Evolutionary conservation across 92 coral and sea anemone species (phyloP).

Genomic region (Actinostola sp.): DNA sequence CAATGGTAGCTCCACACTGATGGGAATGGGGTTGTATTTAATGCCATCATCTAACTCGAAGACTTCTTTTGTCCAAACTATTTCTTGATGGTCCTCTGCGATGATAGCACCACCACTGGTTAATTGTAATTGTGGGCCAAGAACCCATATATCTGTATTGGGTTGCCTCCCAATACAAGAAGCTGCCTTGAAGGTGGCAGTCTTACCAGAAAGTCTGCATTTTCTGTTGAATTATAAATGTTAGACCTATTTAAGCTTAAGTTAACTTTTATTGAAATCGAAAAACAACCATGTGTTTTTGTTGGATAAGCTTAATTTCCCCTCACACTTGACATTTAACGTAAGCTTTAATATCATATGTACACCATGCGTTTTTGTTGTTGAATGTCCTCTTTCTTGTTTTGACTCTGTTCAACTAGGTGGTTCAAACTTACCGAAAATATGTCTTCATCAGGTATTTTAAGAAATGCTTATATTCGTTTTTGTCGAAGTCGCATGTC

Average conservation of each 20-base stretch:
- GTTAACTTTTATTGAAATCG: too few relatives aligned
- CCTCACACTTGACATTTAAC: too few relatives aligned
- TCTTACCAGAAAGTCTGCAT: neutral
- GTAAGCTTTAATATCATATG: too few relatives aligned
- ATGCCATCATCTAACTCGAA: constrained; percentile 3
- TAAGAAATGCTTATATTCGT: constrained; percentile 23
- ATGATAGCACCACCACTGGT: neutral
- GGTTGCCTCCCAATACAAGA: constrained; percentile 37
- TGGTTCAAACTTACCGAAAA: constrained; percentile 41
- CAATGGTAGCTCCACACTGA: constrained; percentile 7
- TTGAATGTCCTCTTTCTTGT: too few relatives aligned
- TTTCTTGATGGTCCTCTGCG: neutral
- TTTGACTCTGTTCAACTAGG: too few relatives aligned
- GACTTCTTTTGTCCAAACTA: constrained; percentile 19
- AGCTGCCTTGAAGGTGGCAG: constrained; percentile 37
- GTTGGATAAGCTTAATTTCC: too few relatives aligned
- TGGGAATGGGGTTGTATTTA: neutral
- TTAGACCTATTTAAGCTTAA: too few relatives aligned
- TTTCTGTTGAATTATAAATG: neutral
- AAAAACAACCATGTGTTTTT: too few relatives aligned
- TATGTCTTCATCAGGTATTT: constrained; percentile 36
- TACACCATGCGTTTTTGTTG: too few relatives aligned
- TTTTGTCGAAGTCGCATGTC: constrained; percentile 30
- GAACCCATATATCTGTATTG: constrained; percentile 24
- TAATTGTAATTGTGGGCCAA: constrained; percentile 17